Conservation (phyloP, 2,113 vertebrate species). For the Mesitornis unicolor region DNA sequence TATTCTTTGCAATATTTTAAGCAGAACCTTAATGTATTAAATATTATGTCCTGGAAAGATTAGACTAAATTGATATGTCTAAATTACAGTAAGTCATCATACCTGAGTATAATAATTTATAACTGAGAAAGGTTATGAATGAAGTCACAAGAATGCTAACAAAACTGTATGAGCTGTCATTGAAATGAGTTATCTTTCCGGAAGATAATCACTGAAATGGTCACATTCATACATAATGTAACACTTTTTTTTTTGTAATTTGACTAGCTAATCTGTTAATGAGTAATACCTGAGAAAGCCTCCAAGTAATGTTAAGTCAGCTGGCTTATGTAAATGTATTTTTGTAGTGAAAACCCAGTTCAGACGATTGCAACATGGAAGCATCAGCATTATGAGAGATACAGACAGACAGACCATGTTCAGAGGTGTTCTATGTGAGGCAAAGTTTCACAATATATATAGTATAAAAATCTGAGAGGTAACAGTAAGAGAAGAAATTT, state of each 20-base stretch:
- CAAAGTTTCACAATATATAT: neutral
- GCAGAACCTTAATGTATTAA: neutral
- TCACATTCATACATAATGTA: neutral
- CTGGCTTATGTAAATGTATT: fast-evolving
- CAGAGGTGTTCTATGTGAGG: neutral
- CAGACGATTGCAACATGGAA: neutral
- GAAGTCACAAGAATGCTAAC: neutral
- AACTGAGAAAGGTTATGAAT: neutral
- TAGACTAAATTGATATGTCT: neutral
- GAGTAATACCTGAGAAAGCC: neutral
- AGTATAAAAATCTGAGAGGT: neutral
- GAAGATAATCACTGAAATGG: neutral
- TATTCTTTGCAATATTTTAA: neutral
- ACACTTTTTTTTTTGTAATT: neutral
- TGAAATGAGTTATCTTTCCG: neutral
- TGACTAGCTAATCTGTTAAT: neutral
- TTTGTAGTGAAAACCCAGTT: neutral
- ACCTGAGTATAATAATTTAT: neutral
- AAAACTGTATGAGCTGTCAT: neutral
- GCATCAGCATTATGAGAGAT: neutral
- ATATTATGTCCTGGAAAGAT: neutral
- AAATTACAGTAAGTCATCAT: neutral
- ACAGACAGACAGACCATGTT: too few relatives aligned
- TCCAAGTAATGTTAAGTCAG: neutral
- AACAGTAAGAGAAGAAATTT: neutral